phyloP scores from a whole-genome alignment of 2,113 vertebrate species.

The Actinemys pallida region DNA sequence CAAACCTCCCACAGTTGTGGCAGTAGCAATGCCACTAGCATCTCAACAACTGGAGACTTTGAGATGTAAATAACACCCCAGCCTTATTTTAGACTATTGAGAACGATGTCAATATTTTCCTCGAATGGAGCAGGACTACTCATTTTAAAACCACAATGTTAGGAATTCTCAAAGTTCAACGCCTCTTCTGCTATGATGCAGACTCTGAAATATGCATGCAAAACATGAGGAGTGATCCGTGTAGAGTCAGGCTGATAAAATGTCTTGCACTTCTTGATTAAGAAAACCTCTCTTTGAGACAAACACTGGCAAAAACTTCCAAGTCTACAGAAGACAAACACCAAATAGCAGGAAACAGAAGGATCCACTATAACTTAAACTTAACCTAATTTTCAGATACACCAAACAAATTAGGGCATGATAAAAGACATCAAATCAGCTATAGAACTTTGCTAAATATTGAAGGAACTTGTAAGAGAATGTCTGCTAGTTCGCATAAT shows the following conservation, averaged over 20 bases:
- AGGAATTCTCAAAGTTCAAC: slow-evolving; percentile 41
- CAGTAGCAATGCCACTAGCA: accelerated
- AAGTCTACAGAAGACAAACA: accelerated
- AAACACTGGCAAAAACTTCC: not conserved
- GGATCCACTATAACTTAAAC: not conserved
- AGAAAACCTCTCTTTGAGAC: accelerated
- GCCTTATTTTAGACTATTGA: not conserved
- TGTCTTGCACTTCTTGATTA: not conserved
- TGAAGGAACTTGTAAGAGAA: not conserved
- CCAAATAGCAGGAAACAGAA: not conserved
- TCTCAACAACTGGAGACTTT: not conserved
- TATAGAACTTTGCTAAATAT: not conserved
- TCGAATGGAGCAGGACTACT: not conserved
- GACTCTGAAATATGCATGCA: slow-evolving; percentile 21
- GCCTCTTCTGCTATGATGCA: slow-evolving; percentile 41
- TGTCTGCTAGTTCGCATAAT: not conserved
- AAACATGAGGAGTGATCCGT: not conserved
- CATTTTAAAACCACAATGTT: not conserved
- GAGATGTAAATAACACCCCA: accelerated
- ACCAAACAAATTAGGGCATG: not conserved
- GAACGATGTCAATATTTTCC: accelerated
- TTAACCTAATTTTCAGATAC: not conserved
- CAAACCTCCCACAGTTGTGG: not conserved
- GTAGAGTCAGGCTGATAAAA: not conserved
- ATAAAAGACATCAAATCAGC: not conserved